Percentiles rank a stretch among this genome's conserved stretches.
Conservation (phyloP, 2,888 invertebrate species). For the Dryadula phaetusa region DNA sequence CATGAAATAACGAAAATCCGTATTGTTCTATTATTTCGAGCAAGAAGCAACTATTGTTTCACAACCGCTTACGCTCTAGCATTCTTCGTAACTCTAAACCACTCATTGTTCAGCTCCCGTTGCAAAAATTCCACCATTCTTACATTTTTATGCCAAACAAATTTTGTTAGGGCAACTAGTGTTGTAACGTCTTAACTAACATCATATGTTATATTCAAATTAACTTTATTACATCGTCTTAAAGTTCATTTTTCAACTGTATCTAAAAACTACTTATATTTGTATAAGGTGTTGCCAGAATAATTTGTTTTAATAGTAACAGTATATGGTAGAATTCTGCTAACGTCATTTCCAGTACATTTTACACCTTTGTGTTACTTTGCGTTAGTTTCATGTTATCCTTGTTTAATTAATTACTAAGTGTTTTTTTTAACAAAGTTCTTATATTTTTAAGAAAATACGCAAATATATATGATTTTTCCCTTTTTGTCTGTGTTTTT, state of each 20-base stretch:
- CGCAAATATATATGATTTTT: too few species aligned
- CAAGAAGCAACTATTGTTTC: slow-evolving; percentile 34
- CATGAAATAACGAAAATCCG: slow-evolving; percentile 27
- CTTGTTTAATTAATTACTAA: slow-evolving; percentile 21
- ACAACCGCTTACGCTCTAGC: slow-evolving; percentile 35
- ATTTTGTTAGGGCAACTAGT: slow-evolving; percentile 16
- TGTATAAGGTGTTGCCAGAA: neutral
- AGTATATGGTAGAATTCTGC: slow-evolving; percentile 40
- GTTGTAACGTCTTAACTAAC: neutral
- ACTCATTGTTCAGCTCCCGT: slow-evolving; percentile 47
- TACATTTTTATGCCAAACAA: slow-evolving; percentile 46
- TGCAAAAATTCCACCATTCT: slow-evolving; percentile 54
- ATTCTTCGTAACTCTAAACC: slow-evolving; percentile 39
- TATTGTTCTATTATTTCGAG: slow-evolving; percentile 29
- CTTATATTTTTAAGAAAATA: neutral
- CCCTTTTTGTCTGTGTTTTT: too few species aligned
- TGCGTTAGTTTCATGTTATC: slow-evolving; percentile 25
- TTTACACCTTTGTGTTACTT: slow-evolving; percentile 40
- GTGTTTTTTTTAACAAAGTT: neutral
- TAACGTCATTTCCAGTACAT: slow-evolving; percentile 43
- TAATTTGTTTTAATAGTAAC: slow-evolving; percentile 39
- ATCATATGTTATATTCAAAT: neutral
- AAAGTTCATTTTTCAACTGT: slow-evolving; percentile 15
- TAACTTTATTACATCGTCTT: neutral
- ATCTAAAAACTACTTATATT: slow-evolving; percentile 10